phyloP scores from a whole-genome alignment of 2,113 vertebrate genomes.

The Gnathonemus longibarbis region DNA sequence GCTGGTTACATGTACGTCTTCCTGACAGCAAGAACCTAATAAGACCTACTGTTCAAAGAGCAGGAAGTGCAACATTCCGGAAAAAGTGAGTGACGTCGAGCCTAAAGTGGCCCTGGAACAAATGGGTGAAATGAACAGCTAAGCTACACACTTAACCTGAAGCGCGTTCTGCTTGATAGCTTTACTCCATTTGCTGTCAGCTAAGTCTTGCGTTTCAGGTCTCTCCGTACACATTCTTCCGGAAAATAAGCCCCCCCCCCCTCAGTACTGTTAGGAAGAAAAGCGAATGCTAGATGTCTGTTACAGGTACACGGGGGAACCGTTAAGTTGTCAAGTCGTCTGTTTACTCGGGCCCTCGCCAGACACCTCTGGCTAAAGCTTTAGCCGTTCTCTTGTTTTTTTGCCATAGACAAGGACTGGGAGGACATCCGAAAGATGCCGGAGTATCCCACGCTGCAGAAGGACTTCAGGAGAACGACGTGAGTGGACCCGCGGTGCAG shows the following conservation, averaged over 20 bases:
- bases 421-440: slow-evolving; percentile 99
- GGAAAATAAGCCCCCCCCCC: neutral
- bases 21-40: neutral
- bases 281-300: neutral
- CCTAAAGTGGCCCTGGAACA: neutral
- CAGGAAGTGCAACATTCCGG: neutral
- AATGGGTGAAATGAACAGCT: neutral
- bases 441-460: slow-evolving; percentile 96
- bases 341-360: neutral
- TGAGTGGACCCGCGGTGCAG: slow-evolving; percentile 60
- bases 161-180: neutral
- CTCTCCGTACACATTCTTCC: neutral
- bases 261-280: neutral
- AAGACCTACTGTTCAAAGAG: neutral
- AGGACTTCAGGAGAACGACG: slow-evolving; percentile 98
- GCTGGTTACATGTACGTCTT: neutral
- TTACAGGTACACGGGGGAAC: neutral
- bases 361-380: neutral
- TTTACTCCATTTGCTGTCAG: neutral
- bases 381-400: slow-evolving; percentile 29
- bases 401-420: slow-evolving; percentile 92
- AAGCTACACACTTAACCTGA: neutral
- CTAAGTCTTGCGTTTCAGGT: neutral
- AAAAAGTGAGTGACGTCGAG: neutral
- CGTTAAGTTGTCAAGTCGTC: neutral